Evolutionary conservation across 92 coral and sea anemone species (phyloP), one percentile per base, ranked within the genome.

Genomic region (Phenganax subtilis): DNA sequence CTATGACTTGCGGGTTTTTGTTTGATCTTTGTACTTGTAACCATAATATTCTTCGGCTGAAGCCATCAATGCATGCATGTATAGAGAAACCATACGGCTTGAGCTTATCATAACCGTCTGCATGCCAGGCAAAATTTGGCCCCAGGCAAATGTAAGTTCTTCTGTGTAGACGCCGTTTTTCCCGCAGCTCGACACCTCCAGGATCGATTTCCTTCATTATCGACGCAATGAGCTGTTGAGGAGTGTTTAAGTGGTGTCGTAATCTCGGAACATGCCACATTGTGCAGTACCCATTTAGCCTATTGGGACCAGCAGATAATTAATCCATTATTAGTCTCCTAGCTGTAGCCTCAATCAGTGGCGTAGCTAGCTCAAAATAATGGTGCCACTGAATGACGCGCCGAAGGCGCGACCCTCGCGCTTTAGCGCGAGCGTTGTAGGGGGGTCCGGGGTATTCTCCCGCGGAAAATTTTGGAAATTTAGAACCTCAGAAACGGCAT

Each of bases 111-210:
- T 87, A 87, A 15, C 88, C 91, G 30, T 89, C 92, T 44, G 86
- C 53, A 72, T 89, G 96, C 96, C 92, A 89, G 30, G 86, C 83
- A 72, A 86, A 87, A 20, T 89, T 91, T 0, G 96, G 85, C 53
- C 86, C 89, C 7, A 81, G 84, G 25, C 85, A 82, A 59, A 86
- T 73, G 57, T 86, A 89, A 8, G 87, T 86, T 57, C 91, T 75
- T 20, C 88, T 75, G 3, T 75, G 84, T 28, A 88, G 85, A 12
- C 85, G 75, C 0, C 88, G 37, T 12, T 61, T 55, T 65, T 88
- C 82, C 30, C 84, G 73, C 10, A 7, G 58, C 55, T 82, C 79
- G 75, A 88, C 91, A 7, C 91, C 84, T 6, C 75, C 8, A 14
- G 91, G 85, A 82, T 88, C 83, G 63, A 78, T 81, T 25, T 85